Evolutionary conservation across 2,888 invertebrate genomes (phyloP), one percentile per base, ranked within the genome.

Genomic region (Brachypalpus laphriformis): DNA sequence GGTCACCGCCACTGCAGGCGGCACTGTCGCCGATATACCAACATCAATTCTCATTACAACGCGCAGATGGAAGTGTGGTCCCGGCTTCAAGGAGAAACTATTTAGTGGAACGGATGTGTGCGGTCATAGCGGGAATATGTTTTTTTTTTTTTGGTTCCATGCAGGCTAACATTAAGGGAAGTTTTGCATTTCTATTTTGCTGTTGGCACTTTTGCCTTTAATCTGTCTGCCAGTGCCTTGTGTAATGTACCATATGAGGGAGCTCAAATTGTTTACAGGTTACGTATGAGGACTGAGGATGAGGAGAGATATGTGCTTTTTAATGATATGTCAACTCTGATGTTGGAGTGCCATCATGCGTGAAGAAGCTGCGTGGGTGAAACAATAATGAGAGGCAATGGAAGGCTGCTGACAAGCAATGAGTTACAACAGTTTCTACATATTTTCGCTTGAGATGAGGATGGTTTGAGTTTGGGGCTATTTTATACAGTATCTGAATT

Each of bases 61-160:
- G n/a, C 42, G 8, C 47, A 47, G 47, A 56, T 49, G 70, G 61
- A 59, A 57, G 57, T 75, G 75, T 34, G 76, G 71, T 66, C 61
- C 45, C 25, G 59, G 51, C 16, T 42, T 54, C 31, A n/a, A 3
- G 45, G 47, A 11, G 37, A 49, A 71, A 49, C 57, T 59, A 42
- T 63, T 63, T 49, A 28, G 51, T 54, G 51, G 11, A 51, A 63
- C 72, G 51, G 61, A 72, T 61, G 51, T 42, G 28, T 51, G 72
- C 16, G 61, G 72, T 61, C 31, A 61, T 22, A 37, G 34, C 9
- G 70, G 25, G 6, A 18, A 11, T 34, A 16, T 34, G 1, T 34
- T 34, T 61, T 42, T 16, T n/a, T n/a, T 11, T 34, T 42, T 34
- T 18, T 28, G 8, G 20, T 22, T 6, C 5, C 20, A 42, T 54